phyloP scores from a whole-genome alignment of 2,888 invertebrate genomes.

The Trichopoda pennipes region DNA sequence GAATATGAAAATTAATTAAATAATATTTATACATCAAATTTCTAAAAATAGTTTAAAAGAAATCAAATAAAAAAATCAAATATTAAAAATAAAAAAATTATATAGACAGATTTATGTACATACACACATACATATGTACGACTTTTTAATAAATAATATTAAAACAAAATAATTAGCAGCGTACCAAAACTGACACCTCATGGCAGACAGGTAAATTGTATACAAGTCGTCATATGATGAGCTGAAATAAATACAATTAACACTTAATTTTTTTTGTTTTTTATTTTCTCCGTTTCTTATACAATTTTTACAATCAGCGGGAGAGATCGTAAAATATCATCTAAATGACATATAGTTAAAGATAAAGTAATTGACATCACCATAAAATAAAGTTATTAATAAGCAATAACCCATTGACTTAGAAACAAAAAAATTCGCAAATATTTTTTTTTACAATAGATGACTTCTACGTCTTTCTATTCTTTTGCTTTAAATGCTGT shows the following conservation, averaged over 20 bases:
- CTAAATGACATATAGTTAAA: neutral
- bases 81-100: neutral
- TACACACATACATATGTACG: neutral
- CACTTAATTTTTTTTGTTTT: conserved; percentile 5
- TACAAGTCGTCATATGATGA: neutral
- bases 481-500: no score
- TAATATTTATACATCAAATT: neutral
- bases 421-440: no score
- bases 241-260: conserved; percentile 10
- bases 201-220: neutral
- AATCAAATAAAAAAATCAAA: neutral
- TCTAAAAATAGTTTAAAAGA: conserved; percentile 8
- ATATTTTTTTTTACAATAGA: no score
- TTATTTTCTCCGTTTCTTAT: neutral
- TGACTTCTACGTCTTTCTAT: no score
- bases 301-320: neutral
- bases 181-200: neutral
- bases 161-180: conserved; percentile 60
- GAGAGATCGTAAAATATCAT: neutral
- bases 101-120: neutral
- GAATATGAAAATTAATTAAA: no score
- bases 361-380: neutral
- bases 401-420: no score
- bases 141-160: neutral
- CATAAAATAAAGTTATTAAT: no score